Evolutionary conservation across 2,888 invertebrate genomes (phyloP).

Genomic region (Pseudococcus viburni): DNA sequence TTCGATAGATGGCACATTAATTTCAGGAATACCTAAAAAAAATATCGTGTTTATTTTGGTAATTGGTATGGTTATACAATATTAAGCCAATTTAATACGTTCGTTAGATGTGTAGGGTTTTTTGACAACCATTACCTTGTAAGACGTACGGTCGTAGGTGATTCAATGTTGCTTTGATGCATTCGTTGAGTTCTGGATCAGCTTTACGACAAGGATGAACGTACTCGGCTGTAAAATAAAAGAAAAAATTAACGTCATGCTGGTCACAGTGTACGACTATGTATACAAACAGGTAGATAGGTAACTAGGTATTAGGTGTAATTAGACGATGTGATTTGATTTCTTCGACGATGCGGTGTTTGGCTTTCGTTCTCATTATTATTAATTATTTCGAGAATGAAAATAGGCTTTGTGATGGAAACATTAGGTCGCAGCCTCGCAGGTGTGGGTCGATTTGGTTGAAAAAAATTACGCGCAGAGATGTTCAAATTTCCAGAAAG

Average conservation of each 20-base stretch:
- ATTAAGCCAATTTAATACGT: no score
- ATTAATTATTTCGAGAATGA: neutral
- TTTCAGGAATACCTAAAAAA: slow-evolving; percentile 77
- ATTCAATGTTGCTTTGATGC: slow-evolving; percentile 80
- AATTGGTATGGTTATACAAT: no score
- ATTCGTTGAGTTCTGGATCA: slow-evolving; percentile 78
- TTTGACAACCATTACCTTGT: slow-evolving; percentile 70
- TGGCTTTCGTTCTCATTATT: neutral
- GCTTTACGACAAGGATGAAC: slow-evolving; percentile 79
- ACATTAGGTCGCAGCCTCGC: no score
- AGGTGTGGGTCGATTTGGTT: no score
- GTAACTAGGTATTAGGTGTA: no score
- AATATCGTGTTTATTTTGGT: neutral
- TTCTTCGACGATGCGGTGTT: neutral
- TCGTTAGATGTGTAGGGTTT: no score
- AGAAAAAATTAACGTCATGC: slow-evolving; percentile 2
- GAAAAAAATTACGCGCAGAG: neutral
- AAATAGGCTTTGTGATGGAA: neutral
- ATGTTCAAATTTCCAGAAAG: no score
- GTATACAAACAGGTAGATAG: neutral
- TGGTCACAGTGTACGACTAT: neutral
- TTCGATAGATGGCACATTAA: slow-evolving; percentile 83
- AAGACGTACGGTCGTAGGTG: slow-evolving; percentile 81
- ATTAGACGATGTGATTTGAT: no score
- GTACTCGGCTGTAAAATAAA: slow-evolving; percentile 78